Conservation (phyloP, 2,888 invertebrate genomes). For the Baccha elongata region DNA sequence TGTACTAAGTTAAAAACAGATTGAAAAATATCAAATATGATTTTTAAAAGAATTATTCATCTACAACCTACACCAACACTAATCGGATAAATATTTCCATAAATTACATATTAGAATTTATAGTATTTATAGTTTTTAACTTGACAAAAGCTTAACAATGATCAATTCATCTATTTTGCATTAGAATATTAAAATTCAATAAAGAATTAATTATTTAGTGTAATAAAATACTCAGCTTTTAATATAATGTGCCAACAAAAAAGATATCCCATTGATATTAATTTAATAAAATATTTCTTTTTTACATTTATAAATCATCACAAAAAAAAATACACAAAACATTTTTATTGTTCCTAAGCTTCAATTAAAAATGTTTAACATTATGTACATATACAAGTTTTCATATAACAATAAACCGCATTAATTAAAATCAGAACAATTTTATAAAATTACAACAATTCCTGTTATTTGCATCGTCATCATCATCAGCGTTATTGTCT, state of each 20-base stretch:
- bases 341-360: conserved; percentile 37
- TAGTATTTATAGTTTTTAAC: no score
- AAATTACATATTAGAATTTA: no score
- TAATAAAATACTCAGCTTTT: neutral
- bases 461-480: conserved; percentile 10
- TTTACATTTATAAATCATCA: no score
- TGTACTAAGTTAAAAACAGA: no score
- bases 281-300: neutral
- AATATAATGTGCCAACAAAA: neutral
- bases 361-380: conserved; percentile 39
- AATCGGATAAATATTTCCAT: neutral
- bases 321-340: neutral
- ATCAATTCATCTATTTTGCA: conserved; percentile 12
- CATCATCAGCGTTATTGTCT: conserved; percentile 1
- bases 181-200: conserved; percentile 19
- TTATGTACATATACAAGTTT: neutral
- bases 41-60: no score
- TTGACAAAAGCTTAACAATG: conserved; percentile 14
- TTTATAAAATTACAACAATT: conserved; percentile 13
- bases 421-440: conserved; percentile 54
- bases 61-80: no score
- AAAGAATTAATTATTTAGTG: conserved; percentile 12
- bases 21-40: no score
- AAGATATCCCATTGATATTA: neutral
- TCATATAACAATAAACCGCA: conserved; percentile 12